Evolutionary conservation across 2,888 invertebrate species (phyloP).

Genomic region (Trissolcus brochymenae): DNA sequence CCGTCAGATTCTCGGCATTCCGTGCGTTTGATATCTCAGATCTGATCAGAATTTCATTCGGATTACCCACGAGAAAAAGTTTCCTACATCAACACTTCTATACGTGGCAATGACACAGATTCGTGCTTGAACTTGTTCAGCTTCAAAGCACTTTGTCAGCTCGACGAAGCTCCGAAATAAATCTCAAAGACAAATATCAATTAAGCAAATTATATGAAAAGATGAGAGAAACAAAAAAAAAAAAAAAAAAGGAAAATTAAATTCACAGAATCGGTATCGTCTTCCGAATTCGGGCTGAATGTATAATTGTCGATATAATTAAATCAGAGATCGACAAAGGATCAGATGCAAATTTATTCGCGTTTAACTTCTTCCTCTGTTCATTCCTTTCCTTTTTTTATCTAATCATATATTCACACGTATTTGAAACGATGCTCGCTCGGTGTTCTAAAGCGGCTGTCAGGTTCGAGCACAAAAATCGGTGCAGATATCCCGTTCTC

Average conservation of each 20-base stretch:
- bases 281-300: too few relatives aligned
- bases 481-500: slow-evolving; percentile 48
- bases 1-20: slow-evolving; percentile 35
- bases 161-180: slow-evolving; percentile 1
- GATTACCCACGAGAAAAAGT: slow-evolving; percentile 10
- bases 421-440: slow-evolving; percentile 29
- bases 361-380: neutral
- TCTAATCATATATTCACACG: slow-evolving; percentile 45
- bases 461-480: slow-evolving; percentile 43
- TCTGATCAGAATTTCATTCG: slow-evolving; percentile 38
- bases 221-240: too few relatives aligned
- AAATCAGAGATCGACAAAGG: slow-evolving; percentile 9
- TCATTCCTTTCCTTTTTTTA: slow-evolving; percentile 15
- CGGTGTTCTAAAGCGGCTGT: slow-evolving; percentile 40
- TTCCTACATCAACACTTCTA: slow-evolving; percentile 28
- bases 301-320: neutral
- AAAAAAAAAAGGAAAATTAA: neutral
- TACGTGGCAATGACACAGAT: slow-evolving; percentile 40
- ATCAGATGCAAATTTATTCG: slow-evolving; percentile 13
- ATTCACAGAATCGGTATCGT: slow-evolving; percentile 6
- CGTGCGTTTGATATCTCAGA: slow-evolving; percentile 27
- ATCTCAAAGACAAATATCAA: slow-evolving; percentile 15
- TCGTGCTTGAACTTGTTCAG: slow-evolving; percentile 15
- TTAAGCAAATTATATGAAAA: slow-evolving; percentile 10
- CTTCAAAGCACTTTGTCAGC: too few relatives aligned